Percentiles rank a stretch among this genome's conserved stretches.
phyloP scores from a whole-genome alignment of 2,797 vertebrate genomes.

The Pygocentrus nattereri region DNA sequence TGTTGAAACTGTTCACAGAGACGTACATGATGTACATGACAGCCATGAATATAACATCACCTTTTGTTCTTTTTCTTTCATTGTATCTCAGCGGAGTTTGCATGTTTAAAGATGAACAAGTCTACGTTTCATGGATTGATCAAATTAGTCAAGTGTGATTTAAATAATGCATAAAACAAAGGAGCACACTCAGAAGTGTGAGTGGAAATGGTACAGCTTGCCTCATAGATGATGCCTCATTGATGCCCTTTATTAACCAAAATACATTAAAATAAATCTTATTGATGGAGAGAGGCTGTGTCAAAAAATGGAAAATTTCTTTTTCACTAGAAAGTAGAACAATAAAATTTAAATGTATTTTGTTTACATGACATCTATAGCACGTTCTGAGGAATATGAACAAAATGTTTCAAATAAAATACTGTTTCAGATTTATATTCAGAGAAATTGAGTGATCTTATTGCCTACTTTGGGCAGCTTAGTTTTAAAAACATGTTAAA shows the following conservation, averaged over 20 bases:
- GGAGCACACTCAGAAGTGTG: neutral
- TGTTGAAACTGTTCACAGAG: conserved; percentile 36
- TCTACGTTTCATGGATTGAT: conserved; percentile 11
- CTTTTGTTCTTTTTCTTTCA: conserved; percentile 39
- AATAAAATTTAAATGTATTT: neutral
- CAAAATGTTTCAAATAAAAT: neutral
- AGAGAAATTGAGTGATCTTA: too few species aligned
- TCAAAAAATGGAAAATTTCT: neutral
- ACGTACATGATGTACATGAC: conserved; percentile 40
- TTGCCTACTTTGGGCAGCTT: neutral
- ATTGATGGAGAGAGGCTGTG: neutral
- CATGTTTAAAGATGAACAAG: conserved; percentile 22
- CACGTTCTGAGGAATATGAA: neutral
- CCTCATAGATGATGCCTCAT: neutral
- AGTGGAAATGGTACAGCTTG: neutral
- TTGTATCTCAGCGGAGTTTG: conserved; percentile 26
- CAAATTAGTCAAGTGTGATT: conserved; percentile 21
- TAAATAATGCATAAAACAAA: neutral
- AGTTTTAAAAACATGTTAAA: neutral
- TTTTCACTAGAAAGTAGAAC: neutral
- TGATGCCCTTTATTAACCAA: too few species aligned
- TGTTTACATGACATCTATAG: neutral
- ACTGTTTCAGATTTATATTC: neutral
- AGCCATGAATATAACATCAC: conserved; percentile 44
- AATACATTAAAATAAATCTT: neutral